Conservation (phyloP, 2,113 vertebrate genomes). For the Rhinopomastus cyanomelas region DNA sequence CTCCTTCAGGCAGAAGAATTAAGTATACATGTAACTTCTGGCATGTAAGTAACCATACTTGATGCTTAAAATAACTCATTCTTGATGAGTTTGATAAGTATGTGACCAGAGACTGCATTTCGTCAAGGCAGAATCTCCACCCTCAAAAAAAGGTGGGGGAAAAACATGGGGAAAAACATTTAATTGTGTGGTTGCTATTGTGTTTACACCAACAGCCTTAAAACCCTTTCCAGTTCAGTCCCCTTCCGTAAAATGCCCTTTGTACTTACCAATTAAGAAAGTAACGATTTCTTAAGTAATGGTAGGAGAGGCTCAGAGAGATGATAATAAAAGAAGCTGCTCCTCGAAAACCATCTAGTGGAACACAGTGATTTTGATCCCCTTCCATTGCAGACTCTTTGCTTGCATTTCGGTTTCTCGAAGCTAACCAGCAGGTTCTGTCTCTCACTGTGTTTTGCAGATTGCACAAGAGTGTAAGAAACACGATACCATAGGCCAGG, state of each 20-base stretch:
- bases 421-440: background rate
- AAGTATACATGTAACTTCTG: background rate
- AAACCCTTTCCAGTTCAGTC: background rate
- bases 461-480: slow-evolving; percentile 80
- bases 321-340: background rate
- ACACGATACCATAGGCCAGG: slow-evolving; percentile 81
- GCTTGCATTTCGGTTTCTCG: background rate
- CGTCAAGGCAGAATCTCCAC: background rate
- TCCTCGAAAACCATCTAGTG: background rate
- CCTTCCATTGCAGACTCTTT: background rate
- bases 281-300: background rate
- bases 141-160: background rate
- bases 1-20: background rate
- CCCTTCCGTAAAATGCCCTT: background rate
- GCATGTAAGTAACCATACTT: background rate
- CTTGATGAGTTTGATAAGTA: background rate
- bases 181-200: background rate
- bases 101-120: background rate
- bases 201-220: background rate
- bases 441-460: slow-evolving; percentile 60
- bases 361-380: rapidly evolving
- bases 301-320: background rate
- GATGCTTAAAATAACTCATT: background rate
- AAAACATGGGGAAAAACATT: background rate
- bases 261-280: background rate